These are phyloP conservation scores for Brevimyrus niger DNA, from an alignment of 2,113 vertebrate species.

Conservation along the genomic window DNA sequence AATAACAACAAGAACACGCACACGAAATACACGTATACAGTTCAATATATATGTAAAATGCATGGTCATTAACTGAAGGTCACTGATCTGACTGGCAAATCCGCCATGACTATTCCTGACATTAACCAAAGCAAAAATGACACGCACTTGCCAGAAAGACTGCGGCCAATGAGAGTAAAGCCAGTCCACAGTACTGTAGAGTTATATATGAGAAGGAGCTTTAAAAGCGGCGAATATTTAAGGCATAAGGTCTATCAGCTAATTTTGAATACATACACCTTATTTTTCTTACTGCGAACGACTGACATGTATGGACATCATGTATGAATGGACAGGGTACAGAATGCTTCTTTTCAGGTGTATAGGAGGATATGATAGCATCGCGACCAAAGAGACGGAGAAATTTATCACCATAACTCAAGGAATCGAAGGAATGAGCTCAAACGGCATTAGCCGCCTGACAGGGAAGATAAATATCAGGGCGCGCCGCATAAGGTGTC, in stretches of 20 bases:
- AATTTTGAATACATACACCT: neutral
- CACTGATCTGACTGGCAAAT: constrained; percentile 1
- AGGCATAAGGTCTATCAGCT: neutral
- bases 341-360: neutral
- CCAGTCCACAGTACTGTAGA: neutral
- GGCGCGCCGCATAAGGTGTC: constrained; percentile 43
- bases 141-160: neutral
- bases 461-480: constrained; percentile 55
- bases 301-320: neutral
- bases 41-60: neutral
- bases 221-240: neutral
- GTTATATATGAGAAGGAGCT: neutral
- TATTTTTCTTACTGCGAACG: neutral
- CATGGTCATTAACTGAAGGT: neutral
- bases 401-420: constrained; percentile 69
- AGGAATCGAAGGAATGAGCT: constrained; percentile 53
- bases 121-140: neutral
- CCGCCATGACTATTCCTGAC: neutral
- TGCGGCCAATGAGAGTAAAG: neutral
- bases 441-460: constrained; percentile 51
- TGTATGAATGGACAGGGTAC: neutral
- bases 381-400: neutral
- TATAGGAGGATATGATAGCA: neutral
- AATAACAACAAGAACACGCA: neutral
- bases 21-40: neutral